These are phyloP conservation scores for Clarias magur DNA, from an alignment of 2,113 vertebrate genomes.

Conservation along the genomic window DNA sequence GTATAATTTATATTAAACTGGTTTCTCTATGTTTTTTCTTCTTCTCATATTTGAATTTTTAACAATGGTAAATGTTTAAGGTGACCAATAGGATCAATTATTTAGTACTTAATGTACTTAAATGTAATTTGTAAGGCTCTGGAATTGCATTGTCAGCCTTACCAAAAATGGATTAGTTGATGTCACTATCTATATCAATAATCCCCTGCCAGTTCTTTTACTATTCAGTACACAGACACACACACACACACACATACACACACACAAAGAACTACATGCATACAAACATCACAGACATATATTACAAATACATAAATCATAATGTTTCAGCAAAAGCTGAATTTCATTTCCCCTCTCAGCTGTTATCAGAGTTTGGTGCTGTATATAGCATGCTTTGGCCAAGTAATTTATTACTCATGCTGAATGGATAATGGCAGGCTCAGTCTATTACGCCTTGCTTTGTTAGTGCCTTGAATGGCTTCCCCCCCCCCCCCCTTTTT, in stretches of 20 bases:
- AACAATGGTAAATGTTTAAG: background rate
- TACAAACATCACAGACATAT: conserved; percentile 74
- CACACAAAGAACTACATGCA: conserved; percentile 39
- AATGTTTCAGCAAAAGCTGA: conserved; percentile 98
- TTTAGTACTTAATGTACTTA: background rate
- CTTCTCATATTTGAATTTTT: background rate
- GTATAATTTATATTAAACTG: background rate
- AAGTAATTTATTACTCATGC: conserved; percentile 93
- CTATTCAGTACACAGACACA: conserved; percentile 11
- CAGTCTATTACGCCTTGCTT: conserved; percentile 85
- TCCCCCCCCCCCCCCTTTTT: conserved; percentile 52
- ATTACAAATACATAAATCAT: conserved; percentile 99
- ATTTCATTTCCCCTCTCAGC: conserved; percentile 95
- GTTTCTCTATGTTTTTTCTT: background rate
- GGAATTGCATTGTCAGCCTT: background rate
- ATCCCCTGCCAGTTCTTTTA: conserved; percentile 26
- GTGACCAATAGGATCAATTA: background rate
- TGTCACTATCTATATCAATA: background rate
- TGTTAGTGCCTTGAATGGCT: conserved; percentile 82
- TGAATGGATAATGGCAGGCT: conserved; percentile 93
- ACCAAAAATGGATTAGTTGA: conserved; percentile 24
- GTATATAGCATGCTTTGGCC: conserved; percentile 85
- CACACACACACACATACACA: background rate
- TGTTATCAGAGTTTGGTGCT: conserved; percentile 90
- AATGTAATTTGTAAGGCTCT: background rate